phyloP scores from a whole-genome alignment of 2,797 vertebrate species.

The Prunella strophiata region DNA sequence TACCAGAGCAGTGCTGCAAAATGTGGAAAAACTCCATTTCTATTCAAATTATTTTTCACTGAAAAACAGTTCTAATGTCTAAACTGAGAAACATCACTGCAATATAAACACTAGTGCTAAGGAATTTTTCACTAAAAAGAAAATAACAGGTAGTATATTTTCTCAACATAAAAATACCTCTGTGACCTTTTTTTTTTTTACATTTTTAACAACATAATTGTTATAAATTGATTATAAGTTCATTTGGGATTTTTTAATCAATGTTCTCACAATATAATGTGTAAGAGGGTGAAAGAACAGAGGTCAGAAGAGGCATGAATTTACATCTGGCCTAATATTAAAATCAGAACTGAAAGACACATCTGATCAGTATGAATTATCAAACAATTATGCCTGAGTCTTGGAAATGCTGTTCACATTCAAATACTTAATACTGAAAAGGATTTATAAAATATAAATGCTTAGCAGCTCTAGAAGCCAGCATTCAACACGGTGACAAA shows the following conservation, averaged over 20 bases:
- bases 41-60: background rate
- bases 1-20: background rate
- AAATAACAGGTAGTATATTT: background rate
- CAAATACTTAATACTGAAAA: background rate
- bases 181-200: background rate
- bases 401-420: background rate
- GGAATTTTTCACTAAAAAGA: background rate
- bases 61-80: background rate
- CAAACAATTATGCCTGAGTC: background rate
- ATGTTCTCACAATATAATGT: background rate
- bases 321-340: background rate
- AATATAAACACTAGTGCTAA: background rate
- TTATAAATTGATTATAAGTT: background rate
- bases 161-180: background rate
- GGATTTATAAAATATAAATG: background rate
- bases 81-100: background rate
- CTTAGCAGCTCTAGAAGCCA: background rate
- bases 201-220: background rate
- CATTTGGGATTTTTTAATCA: background rate
- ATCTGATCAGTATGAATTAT: background rate
- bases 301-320: background rate
- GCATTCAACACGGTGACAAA: background rate
- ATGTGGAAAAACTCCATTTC: background rate
- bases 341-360: background rate
- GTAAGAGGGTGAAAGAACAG: background rate